Evolutionary conservation across 2,888 invertebrate species (phyloP), one percentile per base, ranked within the genome.

Genomic region (Reticulitermes lucifugus): DNA sequence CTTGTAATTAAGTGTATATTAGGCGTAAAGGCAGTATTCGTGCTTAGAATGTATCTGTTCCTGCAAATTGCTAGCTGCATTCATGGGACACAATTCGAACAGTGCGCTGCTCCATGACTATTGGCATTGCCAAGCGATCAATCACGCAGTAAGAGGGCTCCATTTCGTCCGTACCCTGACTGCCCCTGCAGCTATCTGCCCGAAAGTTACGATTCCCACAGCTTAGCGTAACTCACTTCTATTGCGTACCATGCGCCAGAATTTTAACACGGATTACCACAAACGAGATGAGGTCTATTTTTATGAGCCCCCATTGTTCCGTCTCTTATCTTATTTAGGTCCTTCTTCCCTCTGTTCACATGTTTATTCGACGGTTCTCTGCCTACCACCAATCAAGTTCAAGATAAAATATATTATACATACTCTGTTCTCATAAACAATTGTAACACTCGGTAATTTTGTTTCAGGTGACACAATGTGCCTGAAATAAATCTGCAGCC

Each of bases 281-380:
- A 65, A 81, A 60, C 43, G 41, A 65, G 70, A 77, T 77, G 77
- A 70, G 70, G 65, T 81, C 81, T 81, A 81, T 81, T 81, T 81
- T 81, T 81, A 81, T 25, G 81, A 81, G 43, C 70, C 81, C 70
- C 81, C n/a, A 70, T 81, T 81, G 81, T 81, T 81, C 65, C 81
- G 70, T 81, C 81, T 81, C 81, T 81, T 81, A 81, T 81, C 70
- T 81, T 81, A 81, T 81, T 81, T 81, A 81, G 60, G n/a, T 43
- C 43, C 70, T 29, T 43, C 70, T 25, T 46, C 12, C 51, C 46
- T 10, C 43, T 46, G 22, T 81, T 65, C 65, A 70, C 46, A 46
- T 70, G 81, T 46, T 81, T 65, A 81, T 81, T 81, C 46, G 65
- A 60, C 81, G 70, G 14, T 41, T 70, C 70, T 65, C 29, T 18